Percentiles rank a stretch among this genome's conserved stretches.
Conservation (phyloP, 23 tunicate genomes). For the Trididemnum clinides region DNA sequence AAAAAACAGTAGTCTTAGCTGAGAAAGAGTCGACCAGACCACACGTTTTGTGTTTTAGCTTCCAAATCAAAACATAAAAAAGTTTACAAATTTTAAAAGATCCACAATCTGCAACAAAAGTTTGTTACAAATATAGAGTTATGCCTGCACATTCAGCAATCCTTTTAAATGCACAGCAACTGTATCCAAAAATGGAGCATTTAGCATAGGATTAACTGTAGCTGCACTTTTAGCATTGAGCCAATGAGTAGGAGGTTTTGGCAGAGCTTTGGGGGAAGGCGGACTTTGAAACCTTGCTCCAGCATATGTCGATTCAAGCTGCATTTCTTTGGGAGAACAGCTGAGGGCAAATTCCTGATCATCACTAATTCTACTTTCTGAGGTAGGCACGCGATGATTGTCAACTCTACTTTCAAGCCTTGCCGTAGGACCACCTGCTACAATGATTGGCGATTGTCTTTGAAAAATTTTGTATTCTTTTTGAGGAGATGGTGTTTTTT, state of each 20-base stretch:
- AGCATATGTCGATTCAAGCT: constrained; percentile 34
- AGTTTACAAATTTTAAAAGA: no score
- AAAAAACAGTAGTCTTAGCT: no score
- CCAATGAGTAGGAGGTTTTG: constrained; percentile 80
- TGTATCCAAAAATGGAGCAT: constrained; percentile 29
- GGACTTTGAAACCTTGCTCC: constrained; percentile 76
- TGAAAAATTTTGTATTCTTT: constrained; percentile 33
- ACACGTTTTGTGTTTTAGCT: neutral
- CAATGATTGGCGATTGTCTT: constrained; percentile 24
- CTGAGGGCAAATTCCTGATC: no score
- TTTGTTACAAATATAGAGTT: no score
- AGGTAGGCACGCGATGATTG: no score
- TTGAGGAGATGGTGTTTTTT: constrained; percentile 42
- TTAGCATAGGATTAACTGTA: neutral
- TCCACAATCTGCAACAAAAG: no score
- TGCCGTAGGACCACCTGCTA: constrained; percentile 14
- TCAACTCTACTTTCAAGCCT: no score
- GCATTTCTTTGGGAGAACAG: neutral
- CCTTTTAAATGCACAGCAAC: constrained; percentile 51
- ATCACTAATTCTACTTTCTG: no score
- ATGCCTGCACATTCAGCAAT: constrained; percentile 67
- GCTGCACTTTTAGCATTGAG: constrained; percentile 41
- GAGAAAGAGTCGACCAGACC: no score
- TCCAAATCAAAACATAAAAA: neutral
- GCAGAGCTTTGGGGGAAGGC: constrained; percentile 55